Evolutionary conservation across 2,797 vertebrate species (phyloP).

Genomic region (Menidia menidia): DNA sequence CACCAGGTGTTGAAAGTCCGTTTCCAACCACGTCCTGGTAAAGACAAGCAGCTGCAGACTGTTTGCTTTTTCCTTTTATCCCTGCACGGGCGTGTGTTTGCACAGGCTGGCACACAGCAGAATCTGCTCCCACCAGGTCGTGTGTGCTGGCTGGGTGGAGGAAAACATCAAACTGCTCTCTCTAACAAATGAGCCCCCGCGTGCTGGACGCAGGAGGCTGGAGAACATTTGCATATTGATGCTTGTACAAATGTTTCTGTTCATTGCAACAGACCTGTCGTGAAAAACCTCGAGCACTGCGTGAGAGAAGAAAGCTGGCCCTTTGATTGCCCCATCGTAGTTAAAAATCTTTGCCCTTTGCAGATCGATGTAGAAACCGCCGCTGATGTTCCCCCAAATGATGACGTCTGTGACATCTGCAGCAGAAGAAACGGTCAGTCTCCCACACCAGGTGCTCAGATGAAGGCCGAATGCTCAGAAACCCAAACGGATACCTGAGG

Average conservation of each 20-base stretch:
- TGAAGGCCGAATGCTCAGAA: fast-evolving
- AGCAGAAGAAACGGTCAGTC: neutral
- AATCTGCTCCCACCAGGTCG: neutral
- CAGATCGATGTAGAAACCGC: constrained; percentile 87
- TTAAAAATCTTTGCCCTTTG: constrained; percentile 86
- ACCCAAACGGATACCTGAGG: constrained; percentile 76
- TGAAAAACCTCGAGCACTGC: constrained; percentile 81
- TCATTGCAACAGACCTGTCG: constrained; percentile 81
- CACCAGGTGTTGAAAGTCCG: constrained; percentile 78
- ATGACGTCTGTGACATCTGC: constrained; percentile 89
- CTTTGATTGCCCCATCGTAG: constrained; percentile 84
- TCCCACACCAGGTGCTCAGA: neutral
- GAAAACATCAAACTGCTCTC: neutral
- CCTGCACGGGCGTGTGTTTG: constrained; percentile 1
- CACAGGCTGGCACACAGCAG: constrained; percentile 1
- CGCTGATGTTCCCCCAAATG: constrained; percentile 92
- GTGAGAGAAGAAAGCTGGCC: constrained; percentile 83
- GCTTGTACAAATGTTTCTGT: neutral
- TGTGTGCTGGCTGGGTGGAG: constrained; percentile 12
- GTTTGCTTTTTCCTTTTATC: neutral
- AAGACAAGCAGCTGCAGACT: neutral
- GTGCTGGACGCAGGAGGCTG: neutral
- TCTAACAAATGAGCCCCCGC: neutral
- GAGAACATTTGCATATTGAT: neutral
- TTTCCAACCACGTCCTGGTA: constrained; percentile 85